These are phyloP conservation scores for Neodiprion pinetum DNA, from an alignment of 1,140 invertebrate genomes.

Conservation along the genomic window DNA sequence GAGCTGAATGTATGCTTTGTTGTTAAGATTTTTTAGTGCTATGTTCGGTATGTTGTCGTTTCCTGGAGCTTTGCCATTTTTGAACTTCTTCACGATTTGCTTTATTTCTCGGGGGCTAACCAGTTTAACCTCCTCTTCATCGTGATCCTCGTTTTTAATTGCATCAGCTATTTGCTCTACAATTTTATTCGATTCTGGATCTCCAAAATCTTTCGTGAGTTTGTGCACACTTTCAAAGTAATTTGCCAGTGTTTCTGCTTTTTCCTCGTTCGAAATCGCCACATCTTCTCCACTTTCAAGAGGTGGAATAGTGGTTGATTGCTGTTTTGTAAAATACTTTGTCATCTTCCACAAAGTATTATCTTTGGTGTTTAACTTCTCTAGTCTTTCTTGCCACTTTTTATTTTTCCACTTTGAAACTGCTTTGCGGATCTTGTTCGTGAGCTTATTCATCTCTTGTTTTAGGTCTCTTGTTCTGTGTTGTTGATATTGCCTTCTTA, in stretches of 20 bases:
- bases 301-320: no score
- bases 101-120: conserved; percentile 15
- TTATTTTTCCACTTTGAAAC: no score
- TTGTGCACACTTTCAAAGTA: conserved; percentile 27
- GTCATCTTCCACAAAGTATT: no score
- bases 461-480: not conserved
- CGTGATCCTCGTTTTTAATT: conserved; percentile 1
- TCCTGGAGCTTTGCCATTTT: conserved; percentile 25
- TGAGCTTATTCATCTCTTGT: conserved; percentile 16
- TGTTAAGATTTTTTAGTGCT: conserved; percentile 27
- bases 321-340: no score
- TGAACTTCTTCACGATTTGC: conserved; percentile 23
- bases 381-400: no score
- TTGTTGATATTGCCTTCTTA: conserved; percentile 25
- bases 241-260: conserved; percentile 26
- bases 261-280: conserved; percentile 22
- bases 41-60: conserved; percentile 25
- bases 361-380: no score
- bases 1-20: conserved; percentile 16
- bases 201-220: conserved; percentile 17
- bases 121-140: no score
- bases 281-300: conserved; percentile 12
- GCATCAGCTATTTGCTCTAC: not conserved
- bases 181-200: conserved; percentile 15
- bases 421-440: conserved; percentile 11